A percentile compares a stretch with the other conserved stretches of the same genome.
phyloP scores from a whole-genome alignment of 2,888 invertebrate genomes.

The Philereme vetulata region DNA sequence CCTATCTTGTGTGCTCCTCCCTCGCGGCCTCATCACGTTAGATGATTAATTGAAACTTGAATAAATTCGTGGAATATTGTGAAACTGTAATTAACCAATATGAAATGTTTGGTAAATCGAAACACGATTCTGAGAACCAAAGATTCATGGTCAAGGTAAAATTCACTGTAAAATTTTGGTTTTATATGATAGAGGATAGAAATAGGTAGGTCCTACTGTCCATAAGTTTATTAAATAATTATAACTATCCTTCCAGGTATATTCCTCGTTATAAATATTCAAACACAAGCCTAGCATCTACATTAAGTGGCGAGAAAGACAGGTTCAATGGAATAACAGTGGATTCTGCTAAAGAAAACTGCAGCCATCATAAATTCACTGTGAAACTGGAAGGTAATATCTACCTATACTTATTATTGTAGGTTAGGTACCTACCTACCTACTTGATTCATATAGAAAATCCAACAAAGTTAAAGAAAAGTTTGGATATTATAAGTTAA shows the following conservation, averaged over 20 bases:
- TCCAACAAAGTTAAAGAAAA: too few relatives aligned
- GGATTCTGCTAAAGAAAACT: constrained; percentile 53
- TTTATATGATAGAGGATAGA: too few relatives aligned
- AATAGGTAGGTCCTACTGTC: background rate
- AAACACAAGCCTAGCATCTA: constrained; percentile 30
- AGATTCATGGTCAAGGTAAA: constrained; percentile 18
- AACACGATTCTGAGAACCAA: constrained; percentile 9
- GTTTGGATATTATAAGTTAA: too few relatives aligned
- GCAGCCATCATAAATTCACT: constrained; percentile 47
- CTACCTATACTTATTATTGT: too few relatives aligned
- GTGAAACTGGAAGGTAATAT: constrained; percentile 57
- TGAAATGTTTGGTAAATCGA: constrained; percentile 3
- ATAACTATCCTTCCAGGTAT: constrained; percentile 41
- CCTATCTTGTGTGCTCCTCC: too few relatives aligned
- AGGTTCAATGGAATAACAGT: constrained; percentile 68
- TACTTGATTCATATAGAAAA: too few relatives aligned
- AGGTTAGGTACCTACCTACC: too few relatives aligned
- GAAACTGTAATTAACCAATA: background rate
- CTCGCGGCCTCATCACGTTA: too few relatives aligned
- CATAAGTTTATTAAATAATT: background rate
- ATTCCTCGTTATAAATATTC: constrained; percentile 33
- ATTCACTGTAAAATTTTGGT: background rate
- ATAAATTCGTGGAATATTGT: too few relatives aligned
- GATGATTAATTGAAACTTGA: too few relatives aligned
- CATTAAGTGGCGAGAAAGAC: constrained; percentile 58